Base-by-base conservation (phyloP, 2,888 invertebrate genomes). In the Cheilosia impressa region DNA sequence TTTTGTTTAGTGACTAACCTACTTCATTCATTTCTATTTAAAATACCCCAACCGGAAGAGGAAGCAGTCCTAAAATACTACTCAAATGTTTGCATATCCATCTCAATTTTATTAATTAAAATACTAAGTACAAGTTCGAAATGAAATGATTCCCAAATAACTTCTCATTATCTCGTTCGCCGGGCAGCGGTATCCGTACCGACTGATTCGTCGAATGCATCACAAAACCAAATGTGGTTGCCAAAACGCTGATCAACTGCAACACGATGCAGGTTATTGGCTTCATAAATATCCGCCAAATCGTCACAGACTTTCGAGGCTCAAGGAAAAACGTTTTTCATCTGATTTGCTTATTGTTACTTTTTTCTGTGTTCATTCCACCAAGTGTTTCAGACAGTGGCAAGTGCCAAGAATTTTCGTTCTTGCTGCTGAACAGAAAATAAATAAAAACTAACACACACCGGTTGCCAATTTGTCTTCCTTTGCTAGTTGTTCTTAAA, bases 191-290 rank as follows among this genome's bases (percentile, higher is more conserved):
- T 38, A 47, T 27, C 6, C 27, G 27, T 6, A 27, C 27, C 5
- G 27, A 27, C 34, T 15, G 10, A 63, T 55, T 22, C 47, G 65
- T 58, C 58, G 34, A 19, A 72, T 58, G 41, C 57, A 41, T 79
- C 47, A 53, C 55, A 53, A 73, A 80, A 65, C n/a, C 22, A 45
- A 34, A 52, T 17, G 22, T 15, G 57, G 38, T 55, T 80, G 79
- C 79, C 79, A 73, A 80, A 60, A 60, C 53, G 3, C 45, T 66
- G 24, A 73, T 66, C 73, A 66, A 53, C 79, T 60, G 45, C 43
- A 45, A 66, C 73, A 45, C 73, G 45, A 66, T 73, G 66, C 73
- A 80, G 79, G 79, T 80, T 80, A 80, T 80, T 80, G 79, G 72
- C 79, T 79, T 72, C 58, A 58, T 38, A 27, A 13, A 53, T 79